Evolutionary conservation across 2,113 vertebrate genomes (phyloP), one percentile per base, ranked within the genome.

Genomic region (Scomber japonicus): DNA sequence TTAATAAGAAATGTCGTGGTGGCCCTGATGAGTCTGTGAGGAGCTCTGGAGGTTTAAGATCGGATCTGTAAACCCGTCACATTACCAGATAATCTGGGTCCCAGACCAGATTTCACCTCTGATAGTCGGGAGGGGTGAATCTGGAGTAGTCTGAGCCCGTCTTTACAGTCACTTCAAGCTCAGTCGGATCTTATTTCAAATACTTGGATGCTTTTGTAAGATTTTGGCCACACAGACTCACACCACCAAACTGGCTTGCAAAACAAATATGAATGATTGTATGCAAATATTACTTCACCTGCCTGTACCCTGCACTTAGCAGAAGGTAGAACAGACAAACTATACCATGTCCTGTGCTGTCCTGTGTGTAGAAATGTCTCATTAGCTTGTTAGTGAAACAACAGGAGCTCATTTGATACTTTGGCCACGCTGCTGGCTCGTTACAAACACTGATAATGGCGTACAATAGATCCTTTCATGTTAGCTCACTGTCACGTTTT

Each of bases 361-460:
- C 6, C 31, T 64, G 10, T 12, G 21, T 71, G 16, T 7, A 11
- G 14, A 44, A 13, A 30, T 70, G 17, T 14, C 5, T n/a, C 8
- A 0, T 64, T 57, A 40, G 15, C 53, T 62, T 35, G 3, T 71
- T 16, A 19, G 14, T 61, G 40, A 17, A n/a, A 10, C 16, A 59
- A 8, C 2, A 53, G 16, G 10, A 46, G 40, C 24, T 67, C 5
- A 12, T 66, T 40, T 71, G 13, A 53, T 49, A 60, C 73, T 78
- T 83, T 64, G 76, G 16, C 44, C 76, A 27, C 66, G 21, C 9
- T 61, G 49, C 48, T 31, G n/a, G 3, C 19, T 8, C 19, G 50
- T 81, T 11, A 44, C 14, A 46, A 61, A 35, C 6, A 7, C 49
- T 63, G 66, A 83, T 86, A 81, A 81, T 62, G 11, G 31, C 66